These are phyloP conservation scores for Drosophila atripex DNA, from an alignment of 2,888 invertebrate species.

Conservation along the genomic window DNA sequence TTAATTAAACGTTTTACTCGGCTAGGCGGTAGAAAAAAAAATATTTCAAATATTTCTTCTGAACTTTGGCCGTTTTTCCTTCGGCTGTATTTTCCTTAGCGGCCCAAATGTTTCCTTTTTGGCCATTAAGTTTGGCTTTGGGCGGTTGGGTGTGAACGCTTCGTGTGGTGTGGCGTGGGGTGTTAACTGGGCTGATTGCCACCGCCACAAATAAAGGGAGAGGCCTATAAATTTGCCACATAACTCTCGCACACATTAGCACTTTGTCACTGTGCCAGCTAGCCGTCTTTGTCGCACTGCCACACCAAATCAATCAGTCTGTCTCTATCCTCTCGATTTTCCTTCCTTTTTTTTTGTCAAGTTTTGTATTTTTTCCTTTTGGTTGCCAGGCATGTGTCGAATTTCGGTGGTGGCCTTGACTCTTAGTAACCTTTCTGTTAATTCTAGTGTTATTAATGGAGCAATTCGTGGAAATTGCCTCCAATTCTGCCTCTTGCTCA, in stretches of 20 bases:
- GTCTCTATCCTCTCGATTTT: slow-evolving; percentile 1
- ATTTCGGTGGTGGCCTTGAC: slow-evolving; percentile 75
- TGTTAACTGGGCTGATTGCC: slow-evolving; percentile 27
- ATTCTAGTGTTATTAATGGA: slow-evolving; percentile 77
- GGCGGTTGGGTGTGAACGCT: not conserved
- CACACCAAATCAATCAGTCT: not conserved
- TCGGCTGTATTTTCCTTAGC: slow-evolving; percentile 5
- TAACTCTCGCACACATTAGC: slow-evolving; percentile 67
- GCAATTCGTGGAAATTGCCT: slow-evolving; percentile 61
- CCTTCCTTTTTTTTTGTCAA: slow-evolving; percentile 7
- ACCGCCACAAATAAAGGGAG: slow-evolving; percentile 3
- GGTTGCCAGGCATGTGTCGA: slow-evolving; percentile 53
- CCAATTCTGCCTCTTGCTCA: slow-evolving; percentile 9
- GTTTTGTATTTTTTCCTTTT: slow-evolving; percentile 6
- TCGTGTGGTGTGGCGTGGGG: too few relatives aligned
- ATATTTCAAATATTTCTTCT: slow-evolving; percentile 33
- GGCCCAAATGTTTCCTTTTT: slow-evolving; percentile 19
- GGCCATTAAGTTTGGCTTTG: slow-evolving; percentile 27
- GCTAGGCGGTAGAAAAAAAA: slow-evolving; percentile 9
- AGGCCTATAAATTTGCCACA: slow-evolving; percentile 47
- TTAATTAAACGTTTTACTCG: slow-evolving; percentile 43
- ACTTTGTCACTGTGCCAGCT: slow-evolving; percentile 55
- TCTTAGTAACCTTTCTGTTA: slow-evolving; percentile 75
- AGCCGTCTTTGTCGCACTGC: slow-evolving; percentile 23
- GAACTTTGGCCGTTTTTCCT: slow-evolving; percentile 15